Conservation (phyloP, 2,797 vertebrate genomes). For the Sebastes oblongus region DNA sequence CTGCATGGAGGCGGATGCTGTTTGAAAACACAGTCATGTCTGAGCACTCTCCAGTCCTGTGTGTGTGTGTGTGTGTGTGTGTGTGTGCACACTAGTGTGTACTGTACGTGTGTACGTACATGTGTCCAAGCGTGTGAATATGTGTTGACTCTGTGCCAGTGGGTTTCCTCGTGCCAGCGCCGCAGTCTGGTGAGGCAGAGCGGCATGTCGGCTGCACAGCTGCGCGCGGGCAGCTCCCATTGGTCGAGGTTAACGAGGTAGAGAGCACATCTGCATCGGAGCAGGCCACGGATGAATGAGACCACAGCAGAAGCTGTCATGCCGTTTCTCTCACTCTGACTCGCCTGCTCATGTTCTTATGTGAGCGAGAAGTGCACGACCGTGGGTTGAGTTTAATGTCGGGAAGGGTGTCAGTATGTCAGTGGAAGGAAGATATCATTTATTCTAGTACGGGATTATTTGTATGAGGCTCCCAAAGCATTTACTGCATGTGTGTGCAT, state of each 20-base stretch:
- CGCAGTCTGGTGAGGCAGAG: constrained; percentile 67
- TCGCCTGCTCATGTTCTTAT: constrained; percentile 14
- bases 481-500: constrained; percentile 3
- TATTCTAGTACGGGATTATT: neutral
- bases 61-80: neutral
- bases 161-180: constrained; percentile 61
- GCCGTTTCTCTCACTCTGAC: constrained; percentile 14
- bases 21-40: constrained; percentile 52
- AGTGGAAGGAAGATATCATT: constrained; percentile 13
- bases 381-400: constrained; percentile 40
- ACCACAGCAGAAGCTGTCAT: constrained; percentile 44
- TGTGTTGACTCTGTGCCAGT: constrained; percentile 61
- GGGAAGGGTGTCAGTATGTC: constrained; percentile 39
- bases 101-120: constrained; percentile 41
- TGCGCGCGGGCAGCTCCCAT: constrained; percentile 67
- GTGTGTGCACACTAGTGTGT: neutral
- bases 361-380: constrained; percentile 17
- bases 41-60: constrained; percentile 14
- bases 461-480: neutral
- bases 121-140: constrained; percentile 44
- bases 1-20: constrained; percentile 31
- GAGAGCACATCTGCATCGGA: constrained; percentile 75
- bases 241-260: constrained; percentile 76
- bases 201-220: constrained; percentile 65
- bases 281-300: constrained; percentile 68